phyloP scores from a whole-genome alignment of 1,140 invertebrate species.

The Thaumatotibia leucotreta region DNA sequence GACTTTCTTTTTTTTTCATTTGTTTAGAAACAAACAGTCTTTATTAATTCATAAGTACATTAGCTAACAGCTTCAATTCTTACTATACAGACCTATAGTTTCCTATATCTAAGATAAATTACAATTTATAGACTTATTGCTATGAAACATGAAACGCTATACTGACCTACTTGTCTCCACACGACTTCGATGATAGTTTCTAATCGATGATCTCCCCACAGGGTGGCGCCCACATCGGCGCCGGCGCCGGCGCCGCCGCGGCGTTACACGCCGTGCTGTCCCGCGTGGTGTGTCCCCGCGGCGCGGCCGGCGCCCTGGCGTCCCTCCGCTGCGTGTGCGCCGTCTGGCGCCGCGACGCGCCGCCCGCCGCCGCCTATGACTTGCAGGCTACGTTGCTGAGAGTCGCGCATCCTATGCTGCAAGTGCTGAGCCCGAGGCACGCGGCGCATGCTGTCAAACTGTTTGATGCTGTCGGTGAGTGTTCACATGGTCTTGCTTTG shows the following conservation, averaged over 20 bases:
- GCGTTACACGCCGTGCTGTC: conserved; percentile 54
- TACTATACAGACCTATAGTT: too few species aligned
- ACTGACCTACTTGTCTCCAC: too few species aligned
- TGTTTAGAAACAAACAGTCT: too few species aligned
- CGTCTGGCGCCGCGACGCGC: conserved; percentile 30
- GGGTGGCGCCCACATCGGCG: conserved; percentile 48
- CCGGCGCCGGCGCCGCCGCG: conserved; percentile 49
- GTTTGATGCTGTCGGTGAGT: conserved; percentile 52
- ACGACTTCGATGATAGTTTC: too few species aligned
- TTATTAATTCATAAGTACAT: too few species aligned
- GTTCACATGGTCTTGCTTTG: neutral
- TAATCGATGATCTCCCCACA: too few species aligned
- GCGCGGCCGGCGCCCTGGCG: conserved; percentile 42
- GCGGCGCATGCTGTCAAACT: conserved; percentile 45
- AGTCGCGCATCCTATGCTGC: conserved; percentile 51
- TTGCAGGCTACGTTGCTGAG: conserved; percentile 56
- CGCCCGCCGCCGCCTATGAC: conserved; percentile 41
- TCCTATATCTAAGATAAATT: too few species aligned
- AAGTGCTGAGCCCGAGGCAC: conserved; percentile 41
- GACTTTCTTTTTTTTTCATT: too few species aligned
- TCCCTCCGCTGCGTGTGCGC: conserved; percentile 35
- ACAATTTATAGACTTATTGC: too few species aligned
- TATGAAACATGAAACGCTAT: too few species aligned
- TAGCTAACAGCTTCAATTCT: too few species aligned
- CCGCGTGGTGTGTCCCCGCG: conserved; percentile 51